Evolutionary conservation across 2,888 invertebrate genomes (phyloP), one percentile per base, ranked within the genome.

Genomic region (Spodoptera exigua): DNA sequence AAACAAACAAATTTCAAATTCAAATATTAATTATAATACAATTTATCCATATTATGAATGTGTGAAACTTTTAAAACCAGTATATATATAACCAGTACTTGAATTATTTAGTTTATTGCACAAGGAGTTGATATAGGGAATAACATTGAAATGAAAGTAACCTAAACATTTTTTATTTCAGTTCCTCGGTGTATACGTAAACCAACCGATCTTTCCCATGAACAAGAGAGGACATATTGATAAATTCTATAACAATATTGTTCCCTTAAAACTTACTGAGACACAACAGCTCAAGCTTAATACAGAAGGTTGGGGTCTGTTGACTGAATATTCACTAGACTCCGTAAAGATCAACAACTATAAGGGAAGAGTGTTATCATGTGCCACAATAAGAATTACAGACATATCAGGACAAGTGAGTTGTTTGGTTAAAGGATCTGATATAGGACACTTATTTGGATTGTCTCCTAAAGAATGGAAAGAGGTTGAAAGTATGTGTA

Each of bases 241-340:
- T 51, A 62, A 40, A 40, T 86, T 86, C 65, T 88, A 82, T 62
- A 71, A 85, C 70, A 80, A 76, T 52, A 78, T 83, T 40, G 49
- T 64, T 18, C 88, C 92, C 11, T 82, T 83, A 44, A 93, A 90
- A 76, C 59, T 94, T 66, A 89, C 90, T 14, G 92, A 92, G 81
- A 81, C 85, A 32, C 75, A 79, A 45, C 72, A 67, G 51, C 68
- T 91, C 5, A 89, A 89, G 69, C 67, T 90, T 48, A 63, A 87
- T 52, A 66, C 82, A 3, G 80, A 82, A 70, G 76, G 87, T 68
- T 94, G 94, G 94, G 86, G 92, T 35, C 55, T 92, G 17, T 68
- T 94, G 41, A 84, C 89, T 9, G 90, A 92, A 52, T 94, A 89
- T 71, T 83, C 83, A 61, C 73, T 94, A 43, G 94, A 94, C 75